A percentile compares a stretch with the other conserved stretches of the same genome.
phyloP scores from a whole-genome alignment of 2,888 invertebrate species.

The Lottia gigantea region DNA sequence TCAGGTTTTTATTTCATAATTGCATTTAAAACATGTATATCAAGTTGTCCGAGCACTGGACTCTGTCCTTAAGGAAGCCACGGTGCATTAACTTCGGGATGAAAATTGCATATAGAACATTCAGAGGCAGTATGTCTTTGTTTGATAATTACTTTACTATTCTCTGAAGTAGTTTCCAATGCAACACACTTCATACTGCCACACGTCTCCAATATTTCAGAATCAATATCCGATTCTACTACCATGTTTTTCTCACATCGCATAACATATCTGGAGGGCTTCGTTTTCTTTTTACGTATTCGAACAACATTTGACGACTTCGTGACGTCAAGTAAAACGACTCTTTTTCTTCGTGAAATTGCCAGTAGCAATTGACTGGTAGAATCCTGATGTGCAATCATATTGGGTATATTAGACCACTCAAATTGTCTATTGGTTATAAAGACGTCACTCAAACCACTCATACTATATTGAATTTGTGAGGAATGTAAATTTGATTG shows the following conservation, averaged over 20 bases:
- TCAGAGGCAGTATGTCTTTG: neutral
- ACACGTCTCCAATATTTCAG: neutral
- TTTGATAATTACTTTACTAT: neutral
- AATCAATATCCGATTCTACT: neutral
- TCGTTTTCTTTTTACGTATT: neutral
- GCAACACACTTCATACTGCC: slow-evolving; percentile 1
- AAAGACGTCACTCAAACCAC: neutral
- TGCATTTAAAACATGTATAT: too few species aligned
- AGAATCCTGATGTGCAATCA: slow-evolving; percentile 1
- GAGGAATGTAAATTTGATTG: neutral
- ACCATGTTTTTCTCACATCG: slow-evolving; percentile 8
- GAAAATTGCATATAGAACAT: neutral
- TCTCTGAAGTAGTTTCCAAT: neutral
- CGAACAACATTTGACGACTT: neutral
- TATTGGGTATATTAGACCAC: slow-evolving; percentile 4
- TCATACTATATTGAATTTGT: neutral
- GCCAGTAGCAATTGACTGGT: neutral
- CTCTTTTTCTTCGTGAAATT: neutral
- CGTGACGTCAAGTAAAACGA: slow-evolving; percentile 4
- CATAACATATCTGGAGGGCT: neutral
- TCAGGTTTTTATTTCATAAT: too few species aligned
- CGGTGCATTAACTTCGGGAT: too few species aligned
- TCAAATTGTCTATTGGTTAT: slow-evolving; percentile 7
- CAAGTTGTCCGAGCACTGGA: too few species aligned
- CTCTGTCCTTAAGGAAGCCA: too few species aligned